phyloP scores from a whole-genome alignment of 2,113 vertebrate genomes.

The Tonatia bakeri region DNA sequence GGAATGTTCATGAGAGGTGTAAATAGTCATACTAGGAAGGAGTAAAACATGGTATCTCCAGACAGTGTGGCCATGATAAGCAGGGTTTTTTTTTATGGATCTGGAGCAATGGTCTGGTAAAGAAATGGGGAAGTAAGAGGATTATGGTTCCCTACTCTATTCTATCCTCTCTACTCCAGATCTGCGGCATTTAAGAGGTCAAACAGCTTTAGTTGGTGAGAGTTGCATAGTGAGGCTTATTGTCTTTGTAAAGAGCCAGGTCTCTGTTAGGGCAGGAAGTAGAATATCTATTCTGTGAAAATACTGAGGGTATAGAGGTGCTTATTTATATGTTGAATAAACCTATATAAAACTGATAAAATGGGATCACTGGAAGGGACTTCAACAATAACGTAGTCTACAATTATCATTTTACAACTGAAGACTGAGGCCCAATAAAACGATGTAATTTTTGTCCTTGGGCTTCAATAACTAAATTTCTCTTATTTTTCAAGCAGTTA shows the following conservation, averaged over 20 bases:
- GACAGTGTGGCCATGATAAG: neutral
- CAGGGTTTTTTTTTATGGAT: neutral
- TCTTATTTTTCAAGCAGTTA: neutral
- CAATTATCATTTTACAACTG: neutral
- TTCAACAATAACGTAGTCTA: neutral
- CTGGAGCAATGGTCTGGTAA: neutral
- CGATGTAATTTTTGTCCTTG: neutral
- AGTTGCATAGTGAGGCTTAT: neutral
- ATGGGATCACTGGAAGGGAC: neutral
- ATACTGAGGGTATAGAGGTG: neutral
- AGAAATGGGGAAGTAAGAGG: neutral
- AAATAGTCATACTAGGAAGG: neutral
- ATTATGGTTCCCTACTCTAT: neutral
- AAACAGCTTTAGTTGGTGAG: neutral
- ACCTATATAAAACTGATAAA: neutral
- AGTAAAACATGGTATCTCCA: neutral
- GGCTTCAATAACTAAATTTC: neutral
- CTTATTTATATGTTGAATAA: slow-evolving; percentile 7
- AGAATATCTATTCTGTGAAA: neutral
- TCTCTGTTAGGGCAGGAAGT: neutral
- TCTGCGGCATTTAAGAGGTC: neutral
- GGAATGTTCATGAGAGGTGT: neutral
- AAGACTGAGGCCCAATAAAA: neutral
- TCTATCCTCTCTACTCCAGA: neutral
- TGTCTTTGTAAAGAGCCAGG: neutral